phyloP scores from a whole-genome alignment of 2,113 vertebrate genomes.

The Peromyscus californicus region DNA sequence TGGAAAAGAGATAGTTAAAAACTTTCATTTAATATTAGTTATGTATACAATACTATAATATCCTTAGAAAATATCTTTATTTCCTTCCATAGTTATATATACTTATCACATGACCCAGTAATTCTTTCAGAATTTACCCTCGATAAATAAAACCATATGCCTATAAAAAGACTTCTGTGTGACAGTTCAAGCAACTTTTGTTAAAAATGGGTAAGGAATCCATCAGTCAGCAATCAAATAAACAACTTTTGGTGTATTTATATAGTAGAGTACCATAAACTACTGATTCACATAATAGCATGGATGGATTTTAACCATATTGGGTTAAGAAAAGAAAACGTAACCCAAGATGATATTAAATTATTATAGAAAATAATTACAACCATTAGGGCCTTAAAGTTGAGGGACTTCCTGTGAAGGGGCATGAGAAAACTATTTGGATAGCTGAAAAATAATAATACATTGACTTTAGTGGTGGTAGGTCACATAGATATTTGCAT shows the following conservation, averaged over 20 bases:
- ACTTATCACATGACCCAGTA: neutral
- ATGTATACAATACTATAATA: neutral
- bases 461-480: neutral
- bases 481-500: neutral
- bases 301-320: neutral
- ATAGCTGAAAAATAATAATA: neutral
- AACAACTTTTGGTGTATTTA: neutral
- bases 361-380: neutral
- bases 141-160: neutral
- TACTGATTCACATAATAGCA: neutral
- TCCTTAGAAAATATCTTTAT: constrained; percentile 13
- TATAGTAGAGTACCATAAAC: neutral
- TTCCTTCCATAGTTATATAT: neutral
- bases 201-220: neutral
- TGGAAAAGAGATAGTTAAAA: neutral
- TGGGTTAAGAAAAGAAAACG: neutral
- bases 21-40: neutral
- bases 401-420: neutral
- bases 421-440: neutral
- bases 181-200: neutral
- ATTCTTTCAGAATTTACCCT: constrained; percentile 21
- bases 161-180: neutral
- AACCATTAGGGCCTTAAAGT: neutral
- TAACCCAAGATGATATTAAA: neutral
- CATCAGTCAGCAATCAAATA: neutral